Conservation (phyloP, 2,888 invertebrate species). For the Cephus nigrinus region DNA sequence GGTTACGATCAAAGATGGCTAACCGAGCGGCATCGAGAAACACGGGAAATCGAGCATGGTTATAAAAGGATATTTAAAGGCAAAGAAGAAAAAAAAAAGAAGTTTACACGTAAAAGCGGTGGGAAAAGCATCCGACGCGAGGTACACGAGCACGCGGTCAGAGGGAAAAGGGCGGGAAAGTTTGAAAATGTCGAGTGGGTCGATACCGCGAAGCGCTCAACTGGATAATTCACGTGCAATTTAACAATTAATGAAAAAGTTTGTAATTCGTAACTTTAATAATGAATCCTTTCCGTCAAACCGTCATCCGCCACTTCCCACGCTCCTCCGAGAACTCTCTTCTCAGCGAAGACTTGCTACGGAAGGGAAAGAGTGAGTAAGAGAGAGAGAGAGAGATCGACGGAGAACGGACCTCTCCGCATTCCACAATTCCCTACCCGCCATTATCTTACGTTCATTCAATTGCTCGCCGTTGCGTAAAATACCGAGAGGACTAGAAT, state of each 20-base stretch:
- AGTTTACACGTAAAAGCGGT: no score
- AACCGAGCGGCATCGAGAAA: no score
- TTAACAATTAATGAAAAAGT: slow-evolving; percentile 45
- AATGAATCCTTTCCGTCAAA: slow-evolving; percentile 36
- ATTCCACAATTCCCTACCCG: neutral
- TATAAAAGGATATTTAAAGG: no score
- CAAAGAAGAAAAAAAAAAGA: no score
- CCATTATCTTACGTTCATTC: slow-evolving; percentile 1
- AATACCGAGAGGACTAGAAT: neutral
- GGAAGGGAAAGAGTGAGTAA: neutral
- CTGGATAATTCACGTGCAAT: slow-evolving; percentile 38
- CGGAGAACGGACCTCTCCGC: neutral
- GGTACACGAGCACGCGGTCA: no score
- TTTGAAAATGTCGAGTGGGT: slow-evolving; percentile 19
- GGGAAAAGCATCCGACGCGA: no score
- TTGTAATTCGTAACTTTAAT: slow-evolving; percentile 35
- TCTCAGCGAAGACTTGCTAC: neutral
- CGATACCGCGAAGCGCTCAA: slow-evolving; percentile 29
- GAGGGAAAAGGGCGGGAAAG: neutral
- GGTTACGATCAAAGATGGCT: no score
- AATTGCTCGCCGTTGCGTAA: neutral
- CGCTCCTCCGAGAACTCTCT: neutral
- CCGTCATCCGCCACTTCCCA: slow-evolving; percentile 12
- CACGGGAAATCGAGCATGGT: no score
- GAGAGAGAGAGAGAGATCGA: no score